A percentile compares a stretch with the other conserved stretches of the same genome.
Conservation (phyloP, 2,888 invertebrate genomes). For the Pterostichus niger region DNA sequence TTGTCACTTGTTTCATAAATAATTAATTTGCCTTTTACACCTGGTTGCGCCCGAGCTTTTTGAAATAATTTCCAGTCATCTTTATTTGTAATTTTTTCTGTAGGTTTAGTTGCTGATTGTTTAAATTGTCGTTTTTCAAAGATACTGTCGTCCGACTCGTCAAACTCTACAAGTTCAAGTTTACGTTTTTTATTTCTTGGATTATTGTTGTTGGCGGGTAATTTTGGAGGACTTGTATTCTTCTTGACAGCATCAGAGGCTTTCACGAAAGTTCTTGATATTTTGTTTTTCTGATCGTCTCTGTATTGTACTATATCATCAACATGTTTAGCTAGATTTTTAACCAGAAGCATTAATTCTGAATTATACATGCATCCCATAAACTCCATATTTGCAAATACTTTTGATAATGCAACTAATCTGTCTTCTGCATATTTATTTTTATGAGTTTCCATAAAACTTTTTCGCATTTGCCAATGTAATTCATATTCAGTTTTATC, state of each 20-base stretch:
- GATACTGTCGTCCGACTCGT: neutral
- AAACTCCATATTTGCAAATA: constrained; percentile 94
- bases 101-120: neutral
- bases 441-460: constrained; percentile 89
- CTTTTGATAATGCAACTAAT: constrained; percentile 91
- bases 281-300: constrained; percentile 79
- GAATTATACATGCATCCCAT: constrained; percentile 92
- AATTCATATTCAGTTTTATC: constrained; percentile 92
- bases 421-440: constrained; percentile 88
- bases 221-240: neutral
- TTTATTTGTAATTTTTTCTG: neutral
- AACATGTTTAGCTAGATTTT: constrained; percentile 86
- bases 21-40: constrained; percentile 10
- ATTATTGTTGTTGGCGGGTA: neutral
- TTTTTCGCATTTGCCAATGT: constrained; percentile 91
- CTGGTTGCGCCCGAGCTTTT: constrained; percentile 8
- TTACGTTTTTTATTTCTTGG: constrained; percentile 6
- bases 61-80: constrained; percentile 3
- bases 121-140: neutral
- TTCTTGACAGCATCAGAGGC: constrained; percentile 82
- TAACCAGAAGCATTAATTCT: constrained; percentile 88
- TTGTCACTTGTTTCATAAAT: neutral
- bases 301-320: constrained; percentile 83
- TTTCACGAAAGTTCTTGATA: constrained; percentile 83
- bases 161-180: neutral